These are phyloP conservation scores for Eulithis prunata DNA, from an alignment of 2,888 invertebrate genomes.

Conservation along the genomic window DNA sequence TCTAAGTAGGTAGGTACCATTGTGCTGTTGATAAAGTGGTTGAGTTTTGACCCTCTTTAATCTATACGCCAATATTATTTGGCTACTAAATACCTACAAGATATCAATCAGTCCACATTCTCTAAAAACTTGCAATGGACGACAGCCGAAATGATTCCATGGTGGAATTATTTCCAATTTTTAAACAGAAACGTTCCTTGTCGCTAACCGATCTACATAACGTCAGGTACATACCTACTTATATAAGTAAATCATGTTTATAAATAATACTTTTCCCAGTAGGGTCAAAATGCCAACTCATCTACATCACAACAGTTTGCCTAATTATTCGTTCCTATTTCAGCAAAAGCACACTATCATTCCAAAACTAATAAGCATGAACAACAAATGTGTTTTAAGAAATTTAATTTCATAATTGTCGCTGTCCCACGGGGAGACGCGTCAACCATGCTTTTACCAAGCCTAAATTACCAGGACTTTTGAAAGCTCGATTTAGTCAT, in stretches of 20 bases:
- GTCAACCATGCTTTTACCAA: constrained; percentile 30
- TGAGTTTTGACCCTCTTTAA: constrained; percentile 3
- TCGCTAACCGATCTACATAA: constrained; percentile 7
- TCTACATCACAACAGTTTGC: neutral
- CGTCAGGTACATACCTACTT: constrained; percentile 3
- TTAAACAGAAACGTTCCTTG: constrained; percentile 6
- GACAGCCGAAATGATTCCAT: neutral
- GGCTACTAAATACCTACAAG: neutral
- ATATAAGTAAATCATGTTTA: neutral
- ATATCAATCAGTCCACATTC: neutral
- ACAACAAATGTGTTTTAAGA: constrained; percentile 35
- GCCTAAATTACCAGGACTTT: constrained; percentile 35
- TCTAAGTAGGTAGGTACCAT: no score
- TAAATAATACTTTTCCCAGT: neutral
- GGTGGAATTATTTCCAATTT: neutral
- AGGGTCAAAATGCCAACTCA: neutral
- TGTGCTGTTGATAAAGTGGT: no score
- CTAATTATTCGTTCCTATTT: neutral
- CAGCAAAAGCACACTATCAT: constrained; percentile 22
- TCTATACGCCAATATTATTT: neutral
- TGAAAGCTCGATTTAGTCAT: constrained; percentile 37
- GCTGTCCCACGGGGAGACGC: constrained; percentile 32
- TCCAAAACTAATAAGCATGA: constrained; percentile 21
- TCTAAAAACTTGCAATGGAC: constrained; percentile 8
- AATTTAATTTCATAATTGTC: constrained; percentile 48